Conservation (phyloP, 2,888 invertebrate species). For the Drosophila subsilvestris region DNA sequence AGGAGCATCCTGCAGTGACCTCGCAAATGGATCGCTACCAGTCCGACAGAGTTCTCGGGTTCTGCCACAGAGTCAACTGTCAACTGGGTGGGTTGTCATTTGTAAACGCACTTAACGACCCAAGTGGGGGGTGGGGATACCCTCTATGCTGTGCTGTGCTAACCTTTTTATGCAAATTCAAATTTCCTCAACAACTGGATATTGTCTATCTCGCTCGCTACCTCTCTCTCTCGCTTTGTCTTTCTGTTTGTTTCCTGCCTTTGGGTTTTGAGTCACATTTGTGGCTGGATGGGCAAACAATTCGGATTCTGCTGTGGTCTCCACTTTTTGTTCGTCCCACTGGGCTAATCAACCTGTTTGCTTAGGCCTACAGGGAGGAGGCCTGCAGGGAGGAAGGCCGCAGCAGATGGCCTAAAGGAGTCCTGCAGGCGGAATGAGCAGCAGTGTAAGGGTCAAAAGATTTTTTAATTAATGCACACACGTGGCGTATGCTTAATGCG, state of each 20-base stretch:
- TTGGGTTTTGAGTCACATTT: slow-evolving; percentile 55
- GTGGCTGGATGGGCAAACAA: slow-evolving; percentile 67
- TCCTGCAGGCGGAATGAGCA: background rate
- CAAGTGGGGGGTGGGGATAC: slow-evolving; percentile 52
- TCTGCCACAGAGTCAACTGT: slow-evolving; percentile 1
- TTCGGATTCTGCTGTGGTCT: slow-evolving; percentile 31
- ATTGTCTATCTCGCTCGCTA: background rate
- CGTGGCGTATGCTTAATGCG: slow-evolving; percentile 28
- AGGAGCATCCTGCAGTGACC: background rate
- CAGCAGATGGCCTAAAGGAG: slow-evolving; percentile 29
- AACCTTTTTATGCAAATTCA: slow-evolving; percentile 80
- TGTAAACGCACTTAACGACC: slow-evolving; percentile 28
- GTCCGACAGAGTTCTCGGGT: no score
- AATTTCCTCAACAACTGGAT: slow-evolving; percentile 4
- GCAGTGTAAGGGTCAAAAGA: slow-evolving; percentile 17
- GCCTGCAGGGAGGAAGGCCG: no score
- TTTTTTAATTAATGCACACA: slow-evolving; percentile 48
- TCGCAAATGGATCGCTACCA: slow-evolving; percentile 1
- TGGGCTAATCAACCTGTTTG: slow-evolving; percentile 75
- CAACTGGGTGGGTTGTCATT: slow-evolving; percentile 34
- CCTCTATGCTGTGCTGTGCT: slow-evolving; percentile 47
- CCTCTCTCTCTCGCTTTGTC: background rate
- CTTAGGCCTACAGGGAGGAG: slow-evolving; percentile 50
- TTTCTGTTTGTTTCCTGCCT: background rate
- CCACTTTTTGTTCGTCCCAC: slow-evolving; percentile 38